Base-by-base conservation (phyloP, 2,113 vertebrate genomes). In the Myotis brandtii region DNA sequence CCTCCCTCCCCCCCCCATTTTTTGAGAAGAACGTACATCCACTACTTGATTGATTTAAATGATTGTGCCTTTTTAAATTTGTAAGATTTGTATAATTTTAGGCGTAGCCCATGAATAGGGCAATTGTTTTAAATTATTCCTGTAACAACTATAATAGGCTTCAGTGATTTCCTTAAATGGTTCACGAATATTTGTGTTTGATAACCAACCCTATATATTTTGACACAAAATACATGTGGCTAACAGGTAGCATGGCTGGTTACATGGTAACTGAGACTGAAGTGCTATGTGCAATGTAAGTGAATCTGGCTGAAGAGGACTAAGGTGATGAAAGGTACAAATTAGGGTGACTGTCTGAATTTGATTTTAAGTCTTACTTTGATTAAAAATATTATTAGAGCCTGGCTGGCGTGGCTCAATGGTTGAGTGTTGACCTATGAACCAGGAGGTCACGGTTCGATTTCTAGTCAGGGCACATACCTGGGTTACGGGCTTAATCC, bases 1-100 rank as follows among this genome's bases (percentile, higher is more conserved):
- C 17, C 7, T 12, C 20, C 9, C 9, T 12, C 17, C 7, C 17
- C 20, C 14, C 25, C 20, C 25, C n/a, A 37, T 62, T 40, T 52
- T 64, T 48, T 59, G 25, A 66, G 48, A 27, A 25, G 14, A 14
- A 64, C 3, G 0, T 70, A 66, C 9, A 48, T 14, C 4, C 40
- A 70, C 27, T 86, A 83, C 73, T 91, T 59, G 46, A 46, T 54
- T 59, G 11, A 67, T 84, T 86, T 86, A 70, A 59, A 48, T 88
- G 10, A 32, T 69, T 80, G 37, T 64, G 37, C n/a, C 27, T 76
- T 75, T 93, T 89, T 32, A 79, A 59, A 87, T 91, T 86, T 80
- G 81, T 97, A n/a, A 34, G 12, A 21, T 87, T 87, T 37, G 8
- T 54, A 43, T 96, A 25, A 91, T 82, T 90, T 82, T 86, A 94